Conservation (phyloP, 2,113 vertebrate genomes). For the Amphiprion percula region DNA sequence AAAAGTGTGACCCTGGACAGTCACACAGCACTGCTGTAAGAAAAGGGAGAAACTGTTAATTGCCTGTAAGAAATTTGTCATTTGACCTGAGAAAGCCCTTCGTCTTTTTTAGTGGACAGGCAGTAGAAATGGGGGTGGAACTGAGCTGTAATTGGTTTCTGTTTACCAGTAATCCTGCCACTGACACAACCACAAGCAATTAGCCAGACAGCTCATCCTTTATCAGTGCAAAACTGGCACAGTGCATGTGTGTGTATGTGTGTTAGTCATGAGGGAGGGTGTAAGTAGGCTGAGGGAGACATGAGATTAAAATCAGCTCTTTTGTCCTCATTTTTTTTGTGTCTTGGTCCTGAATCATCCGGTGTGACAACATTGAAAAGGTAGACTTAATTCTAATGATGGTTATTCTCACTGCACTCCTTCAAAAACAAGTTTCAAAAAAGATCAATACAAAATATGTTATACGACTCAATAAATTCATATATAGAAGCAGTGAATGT, state of each 20-base stretch:
- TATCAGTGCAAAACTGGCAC: conserved; percentile 60
- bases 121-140: conserved; percentile 39
- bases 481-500: neutral
- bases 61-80: conserved; percentile 47
- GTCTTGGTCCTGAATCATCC: conserved; percentile 12
- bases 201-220: conserved; percentile 62
- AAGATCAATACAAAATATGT: neutral
- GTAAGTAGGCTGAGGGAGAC: conserved; percentile 46
- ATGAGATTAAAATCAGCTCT: conserved; percentile 46
- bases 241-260: conserved; percentile 24
- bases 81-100: conserved; percentile 43
- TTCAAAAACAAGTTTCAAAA: neutral
- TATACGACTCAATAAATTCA: conserved; percentile 2
- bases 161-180: conserved; percentile 75
- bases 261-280: conserved; percentile 33
- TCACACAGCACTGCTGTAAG: neutral
- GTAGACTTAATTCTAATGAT: neutral
- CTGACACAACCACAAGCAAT: conserved; percentile 74
- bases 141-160: conserved; percentile 76
- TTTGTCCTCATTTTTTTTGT: conserved; percentile 51
- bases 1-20: conserved; percentile 10
- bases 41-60: conserved; percentile 28
- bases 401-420: neutral
- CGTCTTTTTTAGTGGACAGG: conserved; percentile 10
- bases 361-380: neutral